Conservation (phyloP, 2,888 invertebrate species). For the Sphaerophoria taeniata region DNA sequence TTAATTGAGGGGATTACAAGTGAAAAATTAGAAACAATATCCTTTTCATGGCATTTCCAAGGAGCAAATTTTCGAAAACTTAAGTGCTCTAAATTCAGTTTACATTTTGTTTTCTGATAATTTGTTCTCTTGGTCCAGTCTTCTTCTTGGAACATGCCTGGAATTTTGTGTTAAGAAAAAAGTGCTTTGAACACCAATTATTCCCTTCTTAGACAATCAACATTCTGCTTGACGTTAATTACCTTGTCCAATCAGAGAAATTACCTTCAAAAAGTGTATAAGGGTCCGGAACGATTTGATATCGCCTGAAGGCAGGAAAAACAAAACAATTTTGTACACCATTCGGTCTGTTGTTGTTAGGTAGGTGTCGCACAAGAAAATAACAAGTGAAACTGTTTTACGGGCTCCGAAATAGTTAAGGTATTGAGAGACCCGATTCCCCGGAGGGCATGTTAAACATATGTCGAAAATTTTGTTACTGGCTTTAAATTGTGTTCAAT, state of each 20-base stretch:
- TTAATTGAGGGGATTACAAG: constrained; percentile 61
- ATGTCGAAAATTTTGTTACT: constrained; percentile 54
- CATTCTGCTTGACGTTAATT: constrained; percentile 20
- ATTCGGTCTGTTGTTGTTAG: constrained; percentile 40
- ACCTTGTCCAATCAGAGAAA: constrained; percentile 37
- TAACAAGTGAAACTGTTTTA: constrained; percentile 55
- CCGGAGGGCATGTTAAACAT: constrained; percentile 68
- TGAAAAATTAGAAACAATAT: constrained; percentile 46
- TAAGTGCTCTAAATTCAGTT: constrained; percentile 9
- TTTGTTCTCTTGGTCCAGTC: neutral
- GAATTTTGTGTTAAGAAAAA: too few relatives aligned
- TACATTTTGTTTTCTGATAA: neutral
- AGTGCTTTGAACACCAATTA: too few relatives aligned
- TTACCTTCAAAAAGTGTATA: constrained; percentile 1
- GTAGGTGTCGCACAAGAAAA: constrained; percentile 53
- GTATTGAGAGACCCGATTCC: constrained; percentile 15
- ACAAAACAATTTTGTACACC: constrained; percentile 40
- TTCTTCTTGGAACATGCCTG: too few relatives aligned
- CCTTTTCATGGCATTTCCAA: constrained; percentile 26
- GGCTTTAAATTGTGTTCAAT: constrained; percentile 63
- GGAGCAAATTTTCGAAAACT: constrained; percentile 20
- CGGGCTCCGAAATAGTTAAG: neutral
- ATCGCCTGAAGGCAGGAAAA: constrained; percentile 33
- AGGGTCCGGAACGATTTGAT: constrained; percentile 42
- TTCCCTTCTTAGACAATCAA: neutral